Evolutionary conservation across 2,797 vertebrate genomes (phyloP), one percentile per base, ranked within the genome.

Genomic region (Picus viridis): DNA sequence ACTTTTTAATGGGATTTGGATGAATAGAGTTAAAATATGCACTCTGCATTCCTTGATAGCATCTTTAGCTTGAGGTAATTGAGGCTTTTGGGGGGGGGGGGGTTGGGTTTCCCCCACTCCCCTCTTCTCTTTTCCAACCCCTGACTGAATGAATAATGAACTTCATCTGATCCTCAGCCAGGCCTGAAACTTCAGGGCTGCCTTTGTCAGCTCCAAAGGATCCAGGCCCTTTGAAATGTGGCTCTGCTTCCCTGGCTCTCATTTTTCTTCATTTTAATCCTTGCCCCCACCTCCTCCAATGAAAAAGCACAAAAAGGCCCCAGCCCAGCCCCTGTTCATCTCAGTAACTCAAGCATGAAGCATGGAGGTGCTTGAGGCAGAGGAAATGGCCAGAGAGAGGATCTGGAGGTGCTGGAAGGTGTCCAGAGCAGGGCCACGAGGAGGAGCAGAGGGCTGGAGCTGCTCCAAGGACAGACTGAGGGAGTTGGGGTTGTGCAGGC

Each of bases 211-310:
- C 51, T 97, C 97, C 95, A 95, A 97, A 94, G 95, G 98, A 98
- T 98, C 98, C 96, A 97, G 97, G 97, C 98, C 45, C 45, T 98
- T 98, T 98, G 98, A 98, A 98, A 98, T 98, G 97, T 97, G 98
- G 98, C 98, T 98, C 98, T 98, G 97, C 98, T 98, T 98, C 98
- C 98, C 98, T 97, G 98, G 98, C 98, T 99, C 99, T 14, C 98
- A 99, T 99, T 99, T 99, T 98, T 99, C 98, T 99, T 98, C 98
- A 98, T 99, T 99, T 99, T 98, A 99, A 99, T 99, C 98, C 41
- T 41, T 15, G 14, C 41, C 15, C 41, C 41, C 41, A 41, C 12
- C 39, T 41, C 39, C 39, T 12, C 12, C 39, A 41, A 12, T 41
- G 12, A 41, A 41, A 41, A 41, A 34, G 34, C 34, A 34, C 34